Base-by-base conservation (phyloP, 2,113 vertebrate genomes). In the Aegypius monachus region DNA sequence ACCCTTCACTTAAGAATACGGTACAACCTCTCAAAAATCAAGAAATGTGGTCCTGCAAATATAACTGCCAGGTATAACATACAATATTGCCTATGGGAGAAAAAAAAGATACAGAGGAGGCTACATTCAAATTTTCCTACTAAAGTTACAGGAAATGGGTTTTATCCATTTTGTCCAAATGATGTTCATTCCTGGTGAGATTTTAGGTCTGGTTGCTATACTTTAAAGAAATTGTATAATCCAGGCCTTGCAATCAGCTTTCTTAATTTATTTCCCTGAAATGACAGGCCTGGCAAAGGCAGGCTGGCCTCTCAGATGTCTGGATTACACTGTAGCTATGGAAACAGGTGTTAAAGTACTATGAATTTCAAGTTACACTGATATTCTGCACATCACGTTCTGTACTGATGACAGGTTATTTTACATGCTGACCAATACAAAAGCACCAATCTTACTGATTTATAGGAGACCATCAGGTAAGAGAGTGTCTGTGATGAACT, bases 281-380 rank as follows among this genome's bases (percentile, higher is more conserved):
- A 98, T 98, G 98, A 98, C 97, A 98, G 96, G 85, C 85, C 98
- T 98, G 97, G 97, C 95, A 98, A 97, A 98, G 96, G 96, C 97
- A 97, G 96, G 71, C 89, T 98, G 94, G 97, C 97, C 98, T 98
- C 97, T 98, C 97, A 97, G 97, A 98, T 98, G 97, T 98, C 98
- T 98, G 97, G 97, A 98, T 98, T 98, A 98, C 98, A 93, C 97
- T 94, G 98, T 99, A 98, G 97, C 98, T 98, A 98, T 98, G 98
- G 98, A 98, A 99, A 99, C 98, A 98, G 97, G 98, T 98, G 98
- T 98, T 98, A 98, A 98, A 98, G 97, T 98, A 95, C 97, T 97
- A 97, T 96, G 98, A 98, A 98, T 98, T 98, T 98, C 97, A 98
- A 98, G 98, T 98, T 98, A 97, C 96, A 95, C 90, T 93, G 97